phyloP scores from a whole-genome alignment of 2,888 invertebrate species.

The Drosophila antonietae region DNA sequence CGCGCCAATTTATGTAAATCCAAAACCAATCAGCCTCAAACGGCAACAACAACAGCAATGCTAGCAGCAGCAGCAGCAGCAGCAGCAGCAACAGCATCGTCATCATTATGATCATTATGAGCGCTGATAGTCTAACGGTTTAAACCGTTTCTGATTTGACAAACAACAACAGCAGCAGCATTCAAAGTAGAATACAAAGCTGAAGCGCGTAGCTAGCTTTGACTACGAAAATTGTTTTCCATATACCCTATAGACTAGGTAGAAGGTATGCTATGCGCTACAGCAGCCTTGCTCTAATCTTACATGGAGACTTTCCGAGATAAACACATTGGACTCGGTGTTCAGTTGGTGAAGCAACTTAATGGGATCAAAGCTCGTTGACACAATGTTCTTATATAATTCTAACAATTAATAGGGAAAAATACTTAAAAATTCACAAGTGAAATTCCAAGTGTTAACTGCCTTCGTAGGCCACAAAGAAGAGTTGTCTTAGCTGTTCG shows the following conservation, averaged over 20 bases:
- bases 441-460: not conserved
- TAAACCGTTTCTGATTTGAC: slow-evolving; percentile 63
- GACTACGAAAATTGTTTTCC: slow-evolving; percentile 24
- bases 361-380: not conserved
- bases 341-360: not conserved
- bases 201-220: slow-evolving; percentile 3
- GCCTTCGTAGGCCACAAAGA: not conserved
- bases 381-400: not conserved
- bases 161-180: slow-evolving; percentile 29
- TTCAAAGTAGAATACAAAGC: not conserved
- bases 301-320: not conserved
- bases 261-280: not conserved
- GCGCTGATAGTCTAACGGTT: slow-evolving; percentile 67
- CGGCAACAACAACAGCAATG: slow-evolving; percentile 40
- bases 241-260: slow-evolving; percentile 27
- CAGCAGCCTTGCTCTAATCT: not conserved
- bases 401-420: not conserved
- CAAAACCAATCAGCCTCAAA: slow-evolving; percentile 74
- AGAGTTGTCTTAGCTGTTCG: not conserved
- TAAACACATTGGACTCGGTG: not conserved
- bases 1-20: slow-evolving; percentile 76
- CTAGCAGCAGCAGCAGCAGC: slow-evolving; percentile 20
- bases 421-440: not conserved
- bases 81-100: slow-evolving; percentile 27
- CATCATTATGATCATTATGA: slow-evolving; percentile 60